Evolutionary conservation across 2,113 vertebrate species (phyloP), one percentile per base, ranked within the genome.

Genomic region (Ochotona curzoniae): DNA sequence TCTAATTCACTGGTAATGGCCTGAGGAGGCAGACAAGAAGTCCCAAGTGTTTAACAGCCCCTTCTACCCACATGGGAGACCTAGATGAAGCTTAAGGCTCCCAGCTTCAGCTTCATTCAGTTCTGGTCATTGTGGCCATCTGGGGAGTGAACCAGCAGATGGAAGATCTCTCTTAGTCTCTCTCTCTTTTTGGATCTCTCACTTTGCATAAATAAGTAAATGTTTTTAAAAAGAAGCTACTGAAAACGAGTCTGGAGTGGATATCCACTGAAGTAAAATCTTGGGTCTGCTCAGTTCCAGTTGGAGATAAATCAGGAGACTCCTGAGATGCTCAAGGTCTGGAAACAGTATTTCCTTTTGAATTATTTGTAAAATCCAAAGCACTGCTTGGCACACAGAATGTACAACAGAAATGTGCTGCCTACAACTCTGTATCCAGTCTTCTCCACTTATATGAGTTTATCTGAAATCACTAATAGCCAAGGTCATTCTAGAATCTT

Each of bases 401-500:
- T 14, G 17, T 64, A 14, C n/a, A 81, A 38, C 90, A 47, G 12
- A 87, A 83, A 51, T 73, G 10, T 73, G 6, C 23, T 84, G 21
- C 8, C 5, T 78, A 12, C 15, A 81, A 70, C 7, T 84, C 70
- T 80, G 49, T 12, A 25, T 28, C 64, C 25, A 5, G 71, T 49
- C 3, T 30, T 86, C 44, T 87, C 54, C 1, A 69, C 18, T 47
- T 38, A 11, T n/a, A 10, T 84, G 21, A 35, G 44, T n/a, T 17
- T 74, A 0, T 49, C 60, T 75, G 83, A 93, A 84, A 70, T 51
- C 66, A 71, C 78, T 67, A 89, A 96, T 88, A 57, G 25, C 49
- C 6, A 13, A 21, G 21, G 49, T 93, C 35, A 51, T 84, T 94
- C 26, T 64, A 89, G 60, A 88, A 89, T 79, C 84, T 93, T 5